Base-by-base conservation (phyloP, 2,113 vertebrate genomes). In the Chionis minor region DNA sequence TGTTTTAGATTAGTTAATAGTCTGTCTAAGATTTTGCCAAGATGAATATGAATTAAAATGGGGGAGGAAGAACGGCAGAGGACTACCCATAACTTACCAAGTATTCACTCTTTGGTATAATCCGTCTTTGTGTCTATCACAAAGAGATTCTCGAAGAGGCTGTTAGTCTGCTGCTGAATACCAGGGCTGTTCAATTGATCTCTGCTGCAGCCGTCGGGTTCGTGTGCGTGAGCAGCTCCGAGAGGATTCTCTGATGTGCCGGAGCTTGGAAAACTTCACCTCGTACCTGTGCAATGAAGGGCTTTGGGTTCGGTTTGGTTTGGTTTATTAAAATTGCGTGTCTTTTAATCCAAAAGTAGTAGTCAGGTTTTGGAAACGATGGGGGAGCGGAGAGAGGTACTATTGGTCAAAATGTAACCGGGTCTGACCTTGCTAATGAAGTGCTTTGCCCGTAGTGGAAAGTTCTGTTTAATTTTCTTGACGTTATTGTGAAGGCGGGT, bases 71-170 rank as follows among this genome's bases (percentile, higher is more conserved):
- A 84, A 9, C 63, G 90, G 62, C 71, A 59, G 77, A 97, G 88
- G 92, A 93, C 35, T 75, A 19, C 62, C 79, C 45, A 8, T 82
- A 94, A 90, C 72, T 96, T 87, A 75, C 74, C 82, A 33, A 90
- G 72, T 77, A 40, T 70, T 97, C 84, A 4, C 82, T 95, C 77
- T 12, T 56, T 75, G 81, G 14, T 21, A 28, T 89, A 82, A 95
- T 95, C 90, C 47, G 58, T 63, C 77, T 97, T 67, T 96, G 92
- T 97, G 96, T 92, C 74, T 77, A 28, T 88, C 90, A 95, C 82
- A 94, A 95, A 81, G 51, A 89, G 86, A 90, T 92, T 84, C 92
- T 94, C 91, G 38, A 58, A 74, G 89, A 74, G 93, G 67, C 66
- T 58, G 40, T 67, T 33, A 70, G 71, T 27, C 61, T 80, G 56